Evolutionary conservation across 2,113 vertebrate genomes (phyloP).

Genomic region (rat (Rattus norvegicus)): DNA sequence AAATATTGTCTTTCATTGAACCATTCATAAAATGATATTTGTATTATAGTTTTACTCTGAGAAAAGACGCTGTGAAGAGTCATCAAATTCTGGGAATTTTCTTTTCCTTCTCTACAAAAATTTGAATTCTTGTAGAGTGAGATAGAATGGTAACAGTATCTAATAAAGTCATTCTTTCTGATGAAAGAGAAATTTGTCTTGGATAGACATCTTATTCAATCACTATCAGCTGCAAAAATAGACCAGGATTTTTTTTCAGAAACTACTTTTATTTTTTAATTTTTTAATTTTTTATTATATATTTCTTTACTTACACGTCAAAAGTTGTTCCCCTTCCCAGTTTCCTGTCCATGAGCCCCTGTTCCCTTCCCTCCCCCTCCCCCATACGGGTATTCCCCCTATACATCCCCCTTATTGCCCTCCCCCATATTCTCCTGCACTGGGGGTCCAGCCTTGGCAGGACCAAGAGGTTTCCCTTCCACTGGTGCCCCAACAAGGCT

Average conservation of each 20-base stretch:
- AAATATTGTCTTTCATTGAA: background rate
- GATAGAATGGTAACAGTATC: background rate
- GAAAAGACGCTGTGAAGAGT: background rate
- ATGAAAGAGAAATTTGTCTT: background rate
- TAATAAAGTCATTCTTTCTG: background rate
- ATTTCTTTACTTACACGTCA: no score
- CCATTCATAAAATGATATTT: background rate
- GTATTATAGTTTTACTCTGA: background rate
- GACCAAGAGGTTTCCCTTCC: no score
- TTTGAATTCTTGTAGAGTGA: background rate
- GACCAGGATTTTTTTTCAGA: background rate
- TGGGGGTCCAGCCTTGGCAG: no score
- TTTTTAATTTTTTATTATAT: no score
- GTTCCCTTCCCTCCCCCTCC: no score
- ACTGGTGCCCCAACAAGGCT: no score
- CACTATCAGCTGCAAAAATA: slow-evolving; percentile 11
- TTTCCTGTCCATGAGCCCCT: no score
- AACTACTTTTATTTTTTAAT: no score
- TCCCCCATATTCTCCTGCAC: no score
- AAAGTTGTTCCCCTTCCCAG: no score
- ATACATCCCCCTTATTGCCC: no score
- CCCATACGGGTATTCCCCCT: no score
- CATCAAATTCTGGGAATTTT: background rate
- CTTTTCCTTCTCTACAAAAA: background rate
- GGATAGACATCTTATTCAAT: background rate